Percentiles rank a stretch among this genome's conserved stretches.
These are phyloP conservation scores for Drosophila tsacasi DNA, from an alignment of 1,140 invertebrate species.

Conservation along the genomic window DNA sequence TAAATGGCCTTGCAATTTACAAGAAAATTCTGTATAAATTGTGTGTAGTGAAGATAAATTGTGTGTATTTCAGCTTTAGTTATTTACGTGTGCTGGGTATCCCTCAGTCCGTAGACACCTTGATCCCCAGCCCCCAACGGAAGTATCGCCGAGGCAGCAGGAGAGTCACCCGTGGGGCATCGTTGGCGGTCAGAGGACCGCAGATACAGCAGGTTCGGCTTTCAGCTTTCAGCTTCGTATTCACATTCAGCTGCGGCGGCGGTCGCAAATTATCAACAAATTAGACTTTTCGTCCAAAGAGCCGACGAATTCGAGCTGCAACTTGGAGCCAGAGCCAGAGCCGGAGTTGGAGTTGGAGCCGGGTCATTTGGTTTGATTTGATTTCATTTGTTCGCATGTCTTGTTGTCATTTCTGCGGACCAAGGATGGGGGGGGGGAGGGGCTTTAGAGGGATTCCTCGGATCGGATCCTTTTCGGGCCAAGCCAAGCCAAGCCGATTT, in stretches of 20 bases:
- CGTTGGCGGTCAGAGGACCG: constrained; percentile 65
- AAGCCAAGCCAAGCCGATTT: constrained; percentile 19
- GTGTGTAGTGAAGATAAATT: too few relatives aligned
- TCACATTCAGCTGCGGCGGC: constrained; percentile 30
- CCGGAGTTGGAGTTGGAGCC: background rate
- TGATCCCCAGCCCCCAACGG: background rate
- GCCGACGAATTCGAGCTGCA: constrained; percentile 16
- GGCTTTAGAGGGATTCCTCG: constrained; percentile 10
- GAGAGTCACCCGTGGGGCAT: constrained; percentile 66
- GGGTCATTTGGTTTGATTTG: constrained; percentile 59
- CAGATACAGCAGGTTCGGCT: constrained; percentile 1
- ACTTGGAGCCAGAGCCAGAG: background rate
- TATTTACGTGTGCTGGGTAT: background rate
- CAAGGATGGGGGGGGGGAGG: background rate
- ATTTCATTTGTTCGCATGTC: constrained; percentile 81
- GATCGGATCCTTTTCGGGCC: constrained; percentile 30
- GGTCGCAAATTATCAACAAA: constrained; percentile 84
- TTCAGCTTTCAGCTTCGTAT: background rate
- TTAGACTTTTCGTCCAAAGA: constrained; percentile 83
- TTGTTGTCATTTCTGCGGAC: constrained; percentile 76
- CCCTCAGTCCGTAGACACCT: background rate
- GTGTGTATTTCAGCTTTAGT: background rate
- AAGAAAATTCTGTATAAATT: background rate
- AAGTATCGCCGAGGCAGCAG: constrained; percentile 10
- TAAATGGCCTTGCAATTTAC: too few relatives aligned